Evolutionary conservation across 2,888 invertebrate genomes (phyloP), one percentile per base, ranked within the genome.

Genomic region (Pocota personata): DNA sequence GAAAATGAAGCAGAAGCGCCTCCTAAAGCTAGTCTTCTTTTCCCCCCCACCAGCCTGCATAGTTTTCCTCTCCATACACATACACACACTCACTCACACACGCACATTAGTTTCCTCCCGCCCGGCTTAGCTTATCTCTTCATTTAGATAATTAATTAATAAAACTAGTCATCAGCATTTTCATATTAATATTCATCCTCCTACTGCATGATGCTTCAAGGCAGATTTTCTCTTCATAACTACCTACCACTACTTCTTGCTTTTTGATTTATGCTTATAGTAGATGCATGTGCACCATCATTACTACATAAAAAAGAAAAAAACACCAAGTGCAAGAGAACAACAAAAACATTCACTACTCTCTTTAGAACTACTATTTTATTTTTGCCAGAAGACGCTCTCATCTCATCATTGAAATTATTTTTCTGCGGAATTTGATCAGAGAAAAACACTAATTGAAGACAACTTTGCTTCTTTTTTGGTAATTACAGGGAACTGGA

Each of bases 401-500:
- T 82, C 60, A 40, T 82, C 55, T 69, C 62, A 67, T 78, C 66
- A 62, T 67, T 75, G 14, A 84, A 84, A 57, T 75, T 50, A 57
- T 60, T 73, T 83, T 76, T 77, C 40, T 50, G 43, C 37, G 52
- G 62, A 72, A 78, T 69, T 84, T 66, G 72, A 76, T 83, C 73
- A 75, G 72, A 79, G 71, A 83, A 78, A 82, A 84, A 82, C 94
- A 2, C 94, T 94, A 7, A 89, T 92, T 79, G 90, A 67, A 73
- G 73, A 79, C 71, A 71, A 66, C 73, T 73, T 84, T 73, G 60
- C 57, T 79, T 76, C 72, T 78, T 69, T 79, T 84, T 82, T 66
- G 71, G 71, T 72, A 78, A 80, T 94, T 98, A 87, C 97, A 98
- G 93, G 88, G 93, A 93, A 89, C 89, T 93, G 87, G 98, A 98